These are phyloP conservation scores for Megalonaias nervosa DNA, from an alignment of 1,140 invertebrate genomes.

Conservation along the genomic window DNA sequence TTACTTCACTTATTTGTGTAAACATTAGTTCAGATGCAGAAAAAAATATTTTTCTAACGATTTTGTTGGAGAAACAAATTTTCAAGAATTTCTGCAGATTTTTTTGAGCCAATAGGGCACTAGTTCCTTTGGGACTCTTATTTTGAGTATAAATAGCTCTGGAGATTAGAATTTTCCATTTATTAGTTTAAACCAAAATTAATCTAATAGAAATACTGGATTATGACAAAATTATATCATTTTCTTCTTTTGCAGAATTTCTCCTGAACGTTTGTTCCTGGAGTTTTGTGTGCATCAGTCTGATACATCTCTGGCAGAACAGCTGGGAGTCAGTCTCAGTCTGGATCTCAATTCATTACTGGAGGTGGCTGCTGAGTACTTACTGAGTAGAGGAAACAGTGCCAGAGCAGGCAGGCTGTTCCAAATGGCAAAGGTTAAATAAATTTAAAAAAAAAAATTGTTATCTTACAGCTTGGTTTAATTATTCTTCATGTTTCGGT, in stretches of 20 bases:
- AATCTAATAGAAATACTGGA: background rate
- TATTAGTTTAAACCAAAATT: background rate
- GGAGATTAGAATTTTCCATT: background rate
- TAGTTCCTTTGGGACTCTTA: too few relatives aligned
- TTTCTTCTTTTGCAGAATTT: slow-evolving; percentile 70
- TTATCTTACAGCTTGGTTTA: too few relatives aligned
- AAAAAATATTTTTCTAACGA: too few relatives aligned
- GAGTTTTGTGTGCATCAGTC: slow-evolving; percentile 76
- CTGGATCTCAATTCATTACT: slow-evolving; percentile 81
- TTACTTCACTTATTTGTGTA: too few relatives aligned
- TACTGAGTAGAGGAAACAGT: slow-evolving; percentile 78
- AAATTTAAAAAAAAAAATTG: background rate
- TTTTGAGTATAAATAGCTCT: too few relatives aligned
- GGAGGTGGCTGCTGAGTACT: slow-evolving; percentile 82
- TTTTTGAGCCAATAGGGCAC: too few relatives aligned
- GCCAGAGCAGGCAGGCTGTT: slow-evolving; percentile 81
- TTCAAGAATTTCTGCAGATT: too few relatives aligned
- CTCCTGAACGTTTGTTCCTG: slow-evolving; percentile 80
- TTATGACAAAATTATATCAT: background rate
- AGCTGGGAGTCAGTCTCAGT: slow-evolving; percentile 66
- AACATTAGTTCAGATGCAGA: too few relatives aligned
- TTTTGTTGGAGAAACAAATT: too few relatives aligned
- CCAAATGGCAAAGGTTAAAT: slow-evolving; percentile 79
- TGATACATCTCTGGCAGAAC: slow-evolving; percentile 63
- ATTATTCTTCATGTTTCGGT: too few relatives aligned